Percentiles rank a stretch among this genome's conserved stretches.
Evolutionary conservation across 1,140 invertebrate genomes (phyloP).

Genomic region (Lordiphosa clarofinis): DNA sequence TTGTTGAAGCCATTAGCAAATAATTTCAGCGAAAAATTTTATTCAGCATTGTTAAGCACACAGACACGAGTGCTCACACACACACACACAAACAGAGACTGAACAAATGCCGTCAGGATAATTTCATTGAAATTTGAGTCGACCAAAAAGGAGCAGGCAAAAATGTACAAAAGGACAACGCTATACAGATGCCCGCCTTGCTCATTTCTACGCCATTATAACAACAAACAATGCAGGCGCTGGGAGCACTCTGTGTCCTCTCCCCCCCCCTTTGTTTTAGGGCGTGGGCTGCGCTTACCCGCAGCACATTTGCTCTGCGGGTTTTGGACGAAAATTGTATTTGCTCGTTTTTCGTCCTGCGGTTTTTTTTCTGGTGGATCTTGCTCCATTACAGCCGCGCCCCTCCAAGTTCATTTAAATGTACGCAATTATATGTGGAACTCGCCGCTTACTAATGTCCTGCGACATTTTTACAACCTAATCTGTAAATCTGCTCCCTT

Average conservation of each 20-base stretch:
- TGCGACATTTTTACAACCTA: slow-evolving; percentile 62
- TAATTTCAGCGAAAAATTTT: slow-evolving; percentile 71
- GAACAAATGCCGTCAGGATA: slow-evolving; percentile 72
- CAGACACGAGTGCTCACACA: slow-evolving; percentile 9
- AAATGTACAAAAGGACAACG: slow-evolving; percentile 70
- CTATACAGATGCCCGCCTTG: slow-evolving; percentile 70
- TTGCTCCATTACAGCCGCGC: slow-evolving; percentile 63
- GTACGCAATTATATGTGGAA: slow-evolving; percentile 18
- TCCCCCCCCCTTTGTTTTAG: slow-evolving; percentile 11
- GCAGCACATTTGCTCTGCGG: slow-evolving; percentile 63
- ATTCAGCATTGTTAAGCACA: slow-evolving; percentile 57
- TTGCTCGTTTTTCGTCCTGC: slow-evolving; percentile 31
- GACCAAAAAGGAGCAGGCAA: slow-evolving; percentile 64
- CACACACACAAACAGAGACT: slow-evolving; percentile 16
- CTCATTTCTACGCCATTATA: slow-evolving; percentile 63
- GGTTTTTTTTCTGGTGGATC: slow-evolving; percentile 17
- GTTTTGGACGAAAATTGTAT: slow-evolving; percentile 20
- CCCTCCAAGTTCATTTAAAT: slow-evolving; percentile 46
- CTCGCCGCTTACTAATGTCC: slow-evolving; percentile 28
- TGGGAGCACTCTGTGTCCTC: neutral
- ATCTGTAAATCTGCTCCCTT: slow-evolving; percentile 42
- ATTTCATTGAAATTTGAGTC: slow-evolving; percentile 79
- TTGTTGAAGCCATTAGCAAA: slow-evolving; percentile 69
- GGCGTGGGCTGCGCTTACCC: slow-evolving; percentile 33
- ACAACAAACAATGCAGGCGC: slow-evolving; percentile 69